phyloP scores from a whole-genome alignment of 2,797 vertebrate genomes.

The Sparidentex hasta region DNA sequence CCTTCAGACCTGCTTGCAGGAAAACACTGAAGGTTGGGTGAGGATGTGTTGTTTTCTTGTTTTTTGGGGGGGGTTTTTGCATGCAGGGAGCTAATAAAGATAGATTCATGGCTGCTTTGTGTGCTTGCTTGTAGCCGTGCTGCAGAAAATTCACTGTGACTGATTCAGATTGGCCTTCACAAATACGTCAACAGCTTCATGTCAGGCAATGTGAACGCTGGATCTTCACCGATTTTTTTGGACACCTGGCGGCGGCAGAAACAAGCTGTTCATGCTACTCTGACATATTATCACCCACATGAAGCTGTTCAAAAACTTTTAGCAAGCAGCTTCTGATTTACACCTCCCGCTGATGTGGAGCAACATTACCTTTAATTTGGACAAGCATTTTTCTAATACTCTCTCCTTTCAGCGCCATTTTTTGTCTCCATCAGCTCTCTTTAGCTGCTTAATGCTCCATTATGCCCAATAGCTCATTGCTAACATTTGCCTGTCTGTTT shows the following conservation, averaged over 20 bases:
- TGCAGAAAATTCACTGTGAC: slow-evolving; percentile 6
- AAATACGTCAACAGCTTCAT: neutral
- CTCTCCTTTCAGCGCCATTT: neutral
- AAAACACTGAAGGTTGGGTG: neutral
- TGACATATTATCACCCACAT: neutral
- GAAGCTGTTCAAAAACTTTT: no score
- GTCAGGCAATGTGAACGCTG: neutral
- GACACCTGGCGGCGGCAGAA: no score
- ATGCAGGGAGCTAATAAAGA: neutral
- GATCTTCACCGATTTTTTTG: no score
- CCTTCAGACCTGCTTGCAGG: slow-evolving; percentile 26
- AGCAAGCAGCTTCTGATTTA: neutral
- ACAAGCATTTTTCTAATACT: no score
- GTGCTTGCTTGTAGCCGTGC: neutral
- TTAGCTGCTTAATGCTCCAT: neutral
- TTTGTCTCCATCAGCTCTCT: neutral
- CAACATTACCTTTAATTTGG: neutral
- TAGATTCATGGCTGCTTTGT: neutral
- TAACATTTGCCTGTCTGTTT: neutral
- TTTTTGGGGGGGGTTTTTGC: slow-evolving; percentile 8
- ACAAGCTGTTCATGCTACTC: neutral
- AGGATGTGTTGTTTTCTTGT: neutral
- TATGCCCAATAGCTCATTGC: neutral
- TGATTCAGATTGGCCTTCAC: slow-evolving; percentile 9
- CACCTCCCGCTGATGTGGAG: neutral